Percentiles rank a stretch among this genome's conserved stretches.
These are phyloP conservation scores for Thelaira solivaga DNA, from an alignment of 2,888 invertebrate species.

Conservation along the genomic window DNA sequence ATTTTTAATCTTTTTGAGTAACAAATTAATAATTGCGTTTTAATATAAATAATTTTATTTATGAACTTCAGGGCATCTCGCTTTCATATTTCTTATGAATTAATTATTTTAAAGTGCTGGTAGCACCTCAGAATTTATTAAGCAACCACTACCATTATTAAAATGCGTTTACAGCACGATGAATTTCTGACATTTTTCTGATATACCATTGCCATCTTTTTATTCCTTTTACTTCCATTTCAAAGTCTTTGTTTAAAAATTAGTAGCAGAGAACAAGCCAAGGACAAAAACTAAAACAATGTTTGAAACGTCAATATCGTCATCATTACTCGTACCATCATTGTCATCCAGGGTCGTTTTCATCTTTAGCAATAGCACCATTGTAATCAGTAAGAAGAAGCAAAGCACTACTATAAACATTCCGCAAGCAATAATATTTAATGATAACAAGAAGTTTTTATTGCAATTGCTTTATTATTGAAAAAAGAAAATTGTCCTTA, in stretches of 20 bases:
- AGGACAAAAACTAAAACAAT: slow-evolving; percentile 15
- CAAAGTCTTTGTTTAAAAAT: not conserved
- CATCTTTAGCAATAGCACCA: not conserved
- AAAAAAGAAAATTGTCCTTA: slow-evolving; percentile 42
- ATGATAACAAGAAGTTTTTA: slow-evolving; percentile 48
- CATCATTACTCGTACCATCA: not conserved
- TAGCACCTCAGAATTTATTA: slow-evolving; percentile 1
- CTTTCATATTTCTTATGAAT: not conserved
- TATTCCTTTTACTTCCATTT: not conserved
- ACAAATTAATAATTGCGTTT: too few relatives aligned
- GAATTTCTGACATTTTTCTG: slow-evolving; percentile 46
- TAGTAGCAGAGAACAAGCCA: not conserved
- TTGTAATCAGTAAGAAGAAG: slow-evolving; percentile 6
- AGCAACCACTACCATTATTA: slow-evolving; percentile 22
- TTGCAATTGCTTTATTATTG: slow-evolving; percentile 44
- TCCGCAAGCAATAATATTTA: slow-evolving; percentile 43
- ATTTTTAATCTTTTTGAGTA: too few relatives aligned
- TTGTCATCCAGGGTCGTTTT: not conserved
- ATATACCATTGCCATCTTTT: too few relatives aligned
- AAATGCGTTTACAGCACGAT: slow-evolving; percentile 53
- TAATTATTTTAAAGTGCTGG: not conserved
- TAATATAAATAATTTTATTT: too few relatives aligned
- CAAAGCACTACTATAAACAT: slow-evolving; percentile 23
- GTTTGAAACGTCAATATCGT: slow-evolving; percentile 31
- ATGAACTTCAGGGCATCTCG: too few relatives aligned